phyloP scores from a whole-genome alignment of 2,797 vertebrate species.

The Acanthornis magna region DNA sequence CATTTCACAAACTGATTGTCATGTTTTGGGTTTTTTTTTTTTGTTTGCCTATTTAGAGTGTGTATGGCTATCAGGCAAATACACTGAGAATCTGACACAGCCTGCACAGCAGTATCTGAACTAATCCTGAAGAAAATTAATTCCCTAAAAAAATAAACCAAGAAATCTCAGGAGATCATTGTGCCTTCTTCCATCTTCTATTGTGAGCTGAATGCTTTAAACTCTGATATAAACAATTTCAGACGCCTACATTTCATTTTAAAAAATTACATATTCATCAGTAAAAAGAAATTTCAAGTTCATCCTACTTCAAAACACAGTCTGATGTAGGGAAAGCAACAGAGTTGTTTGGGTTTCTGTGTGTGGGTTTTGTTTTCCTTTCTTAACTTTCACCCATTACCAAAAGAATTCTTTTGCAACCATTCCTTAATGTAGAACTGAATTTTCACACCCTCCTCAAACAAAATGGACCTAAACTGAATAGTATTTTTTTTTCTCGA shows the following conservation, averaged over 20 bases:
- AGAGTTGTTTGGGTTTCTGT: not conserved
- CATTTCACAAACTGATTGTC: constrained; percentile 55
- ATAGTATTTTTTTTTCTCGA: not conserved
- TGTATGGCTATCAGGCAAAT: constrained; percentile 24
- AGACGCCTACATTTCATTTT: not conserved
- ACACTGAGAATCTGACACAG: not conserved
- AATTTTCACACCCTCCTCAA: not conserved
- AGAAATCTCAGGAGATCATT: not conserved
- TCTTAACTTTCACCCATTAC: not conserved
- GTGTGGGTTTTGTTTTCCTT: not conserved
- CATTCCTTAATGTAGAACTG: not conserved
- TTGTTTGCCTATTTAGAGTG: constrained; percentile 26
- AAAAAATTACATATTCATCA: not conserved
- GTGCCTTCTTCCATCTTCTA: not conserved
- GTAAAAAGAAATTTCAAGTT: not conserved
- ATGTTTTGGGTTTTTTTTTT: not conserved
- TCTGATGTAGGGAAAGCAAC: not conserved
- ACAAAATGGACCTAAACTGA: not conserved
- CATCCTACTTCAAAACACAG: not conserved
- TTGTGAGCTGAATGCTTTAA: not conserved
- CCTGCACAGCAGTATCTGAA: not conserved
- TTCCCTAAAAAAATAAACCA: not conserved
- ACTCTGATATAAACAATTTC: not conserved
- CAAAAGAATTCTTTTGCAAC: not conserved
- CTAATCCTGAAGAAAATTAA: constrained; percentile 35